Conservation (phyloP, 2,113 vertebrate species). For the Romanogobio albipinnatus region DNA sequence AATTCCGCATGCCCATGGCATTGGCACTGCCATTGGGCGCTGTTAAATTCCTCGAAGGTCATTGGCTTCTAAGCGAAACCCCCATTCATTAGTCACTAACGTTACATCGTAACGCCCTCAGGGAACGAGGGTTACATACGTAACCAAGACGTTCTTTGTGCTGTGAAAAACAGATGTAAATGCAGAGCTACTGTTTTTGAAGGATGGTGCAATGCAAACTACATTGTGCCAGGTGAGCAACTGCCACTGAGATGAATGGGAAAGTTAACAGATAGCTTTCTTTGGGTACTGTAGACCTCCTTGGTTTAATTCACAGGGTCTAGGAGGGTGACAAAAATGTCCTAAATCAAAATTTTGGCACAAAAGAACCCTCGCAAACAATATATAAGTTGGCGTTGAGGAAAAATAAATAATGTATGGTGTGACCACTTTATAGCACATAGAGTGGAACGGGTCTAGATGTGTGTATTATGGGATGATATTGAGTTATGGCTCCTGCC, state of each 20-base stretch:
- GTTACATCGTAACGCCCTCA: no score
- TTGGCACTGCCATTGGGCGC: no score
- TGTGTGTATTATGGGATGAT: constrained; percentile 22
- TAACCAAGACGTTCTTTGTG: no score
- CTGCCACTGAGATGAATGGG: background rate
- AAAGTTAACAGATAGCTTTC: background rate
- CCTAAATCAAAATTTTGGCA: background rate
- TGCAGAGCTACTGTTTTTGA: background rate
- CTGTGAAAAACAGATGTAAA: background rate
- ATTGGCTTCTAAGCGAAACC: no score
- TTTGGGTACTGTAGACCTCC: background rate
- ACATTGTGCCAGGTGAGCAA: background rate
- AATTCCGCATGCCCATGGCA: no score
- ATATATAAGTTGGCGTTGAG: background rate
- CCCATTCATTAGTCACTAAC: no score
- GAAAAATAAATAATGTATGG: background rate
- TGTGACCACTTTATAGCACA: constrained; percentile 2
- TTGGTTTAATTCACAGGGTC: constrained; percentile 9
- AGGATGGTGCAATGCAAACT: background rate
- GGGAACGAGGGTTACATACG: no score
- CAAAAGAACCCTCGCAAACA: background rate
- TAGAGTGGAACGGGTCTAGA: background rate
- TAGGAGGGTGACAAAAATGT: background rate
- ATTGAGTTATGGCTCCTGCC: constrained; percentile 19
- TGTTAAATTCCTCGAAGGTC: no score